A percentile compares a stretch with the other conserved stretches of the same genome.
Conservation (phyloP, 2,888 invertebrate species). For the Litoditis marina region DNA sequence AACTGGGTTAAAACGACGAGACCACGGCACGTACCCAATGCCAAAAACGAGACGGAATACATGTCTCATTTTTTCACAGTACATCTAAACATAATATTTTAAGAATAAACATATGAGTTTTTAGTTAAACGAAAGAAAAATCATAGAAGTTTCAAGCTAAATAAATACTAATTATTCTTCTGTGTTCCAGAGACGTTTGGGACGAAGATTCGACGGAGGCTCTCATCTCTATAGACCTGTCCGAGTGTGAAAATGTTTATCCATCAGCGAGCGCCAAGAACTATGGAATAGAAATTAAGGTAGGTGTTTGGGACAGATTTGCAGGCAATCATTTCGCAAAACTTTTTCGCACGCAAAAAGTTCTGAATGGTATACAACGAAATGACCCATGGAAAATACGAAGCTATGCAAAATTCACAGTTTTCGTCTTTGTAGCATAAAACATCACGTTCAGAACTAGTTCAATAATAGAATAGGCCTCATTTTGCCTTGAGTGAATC, state of each 20-base stretch:
- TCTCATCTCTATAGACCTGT: conserved; percentile 52
- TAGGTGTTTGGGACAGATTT: no score
- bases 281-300: conserved; percentile 61
- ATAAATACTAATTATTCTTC: conserved; percentile 7
- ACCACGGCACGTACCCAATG: not conserved
- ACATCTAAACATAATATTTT: not conserved
- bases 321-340: no score
- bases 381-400: no score
- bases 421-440: no score
- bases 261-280: conserved; percentile 55
- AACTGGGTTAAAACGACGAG: not conserved
- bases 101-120: not conserved
- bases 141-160: not conserved
- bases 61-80: not conserved
- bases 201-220: conserved; percentile 57
- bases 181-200: conserved; percentile 57
- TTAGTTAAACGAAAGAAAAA: no score
- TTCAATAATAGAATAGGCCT: no score
- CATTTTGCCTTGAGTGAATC: no score
- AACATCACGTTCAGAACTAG: no score
- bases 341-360: no score
- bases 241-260: conserved; percentile 59
- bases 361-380: no score
- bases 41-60: not conserved
- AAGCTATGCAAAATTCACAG: no score